Evolutionary conservation across 2,113 vertebrate genomes (phyloP).

Genomic region (Artemisiospiza belli): DNA sequence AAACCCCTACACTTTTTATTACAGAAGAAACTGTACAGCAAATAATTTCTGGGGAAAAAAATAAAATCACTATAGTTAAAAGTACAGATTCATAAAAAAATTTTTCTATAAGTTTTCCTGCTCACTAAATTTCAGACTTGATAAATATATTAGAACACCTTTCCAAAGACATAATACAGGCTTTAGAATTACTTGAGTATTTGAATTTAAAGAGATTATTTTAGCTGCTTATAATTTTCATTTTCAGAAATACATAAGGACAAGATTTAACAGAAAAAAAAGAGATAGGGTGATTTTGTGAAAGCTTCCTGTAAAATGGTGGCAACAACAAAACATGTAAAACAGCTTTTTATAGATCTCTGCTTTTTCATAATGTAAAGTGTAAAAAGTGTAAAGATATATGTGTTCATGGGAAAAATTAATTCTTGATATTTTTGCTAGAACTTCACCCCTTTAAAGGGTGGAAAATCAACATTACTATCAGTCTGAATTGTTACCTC

Average conservation of each 20-base stretch:
- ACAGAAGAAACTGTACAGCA: not conserved
- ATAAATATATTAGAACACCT: not conserved
- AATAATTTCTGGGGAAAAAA: not conserved
- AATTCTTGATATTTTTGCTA: not conserved
- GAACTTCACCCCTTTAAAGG: not conserved
- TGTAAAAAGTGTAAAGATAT: not conserved
- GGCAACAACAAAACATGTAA: not conserved
- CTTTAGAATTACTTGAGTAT: not conserved
- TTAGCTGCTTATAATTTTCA: not conserved
- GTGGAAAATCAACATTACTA: not conserved
- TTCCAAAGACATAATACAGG: not conserved
- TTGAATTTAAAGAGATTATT: not conserved
- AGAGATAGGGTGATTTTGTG: not conserved
- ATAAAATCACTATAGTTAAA: not conserved
- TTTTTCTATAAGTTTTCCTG: not conserved
- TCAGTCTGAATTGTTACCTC: not conserved
- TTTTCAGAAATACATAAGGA: not conserved
- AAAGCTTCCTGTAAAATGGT: not conserved
- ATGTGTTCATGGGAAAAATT: not conserved
- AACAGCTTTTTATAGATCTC: not conserved
- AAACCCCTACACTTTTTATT: not conserved
- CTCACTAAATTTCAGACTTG: not conserved
- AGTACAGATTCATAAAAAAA: not conserved
- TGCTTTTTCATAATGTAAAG: not conserved
- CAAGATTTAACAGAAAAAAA: not conserved